These are phyloP conservation scores for Physeter macrocephalus DNA, from an alignment of 2,113 vertebrate genomes.

Conservation along the genomic window DNA sequence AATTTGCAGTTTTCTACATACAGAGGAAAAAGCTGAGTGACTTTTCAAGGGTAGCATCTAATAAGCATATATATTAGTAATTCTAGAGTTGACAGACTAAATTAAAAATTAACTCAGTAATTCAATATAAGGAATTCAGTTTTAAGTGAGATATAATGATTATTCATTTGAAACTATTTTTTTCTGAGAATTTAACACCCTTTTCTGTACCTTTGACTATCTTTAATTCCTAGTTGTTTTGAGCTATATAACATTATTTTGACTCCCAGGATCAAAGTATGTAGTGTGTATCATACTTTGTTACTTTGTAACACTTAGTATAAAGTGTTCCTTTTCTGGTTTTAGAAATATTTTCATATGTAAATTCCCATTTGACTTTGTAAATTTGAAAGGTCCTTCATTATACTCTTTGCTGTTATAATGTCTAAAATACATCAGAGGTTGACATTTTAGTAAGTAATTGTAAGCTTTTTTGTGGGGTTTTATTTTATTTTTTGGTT, in stretches of 20 bases:
- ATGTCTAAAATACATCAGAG: not conserved
- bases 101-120: not conserved
- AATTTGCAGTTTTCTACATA: not conserved
- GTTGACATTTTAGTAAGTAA: not conserved
- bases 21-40: not conserved
- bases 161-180: not conserved
- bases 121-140: not conserved
- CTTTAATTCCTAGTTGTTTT: not conserved
- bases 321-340: not conserved
- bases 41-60: not conserved
- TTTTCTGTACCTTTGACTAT: not conserved
- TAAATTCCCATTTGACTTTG: not conserved
- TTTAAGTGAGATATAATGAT: not conserved
- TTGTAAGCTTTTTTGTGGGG: not conserved
- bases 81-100: not conserved
- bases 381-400: not conserved
- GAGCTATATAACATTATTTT: not conserved
- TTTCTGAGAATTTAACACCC: not conserved
- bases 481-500: not conserved
- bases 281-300: not conserved
- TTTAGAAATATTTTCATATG: not conserved
- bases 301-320: not conserved
- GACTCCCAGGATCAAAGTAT: not conserved
- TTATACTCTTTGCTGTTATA: not conserved
- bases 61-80: not conserved